phyloP scores from a whole-genome alignment of 2,113 vertebrate genomes.

The Corynorhinus townsendii region DNA sequence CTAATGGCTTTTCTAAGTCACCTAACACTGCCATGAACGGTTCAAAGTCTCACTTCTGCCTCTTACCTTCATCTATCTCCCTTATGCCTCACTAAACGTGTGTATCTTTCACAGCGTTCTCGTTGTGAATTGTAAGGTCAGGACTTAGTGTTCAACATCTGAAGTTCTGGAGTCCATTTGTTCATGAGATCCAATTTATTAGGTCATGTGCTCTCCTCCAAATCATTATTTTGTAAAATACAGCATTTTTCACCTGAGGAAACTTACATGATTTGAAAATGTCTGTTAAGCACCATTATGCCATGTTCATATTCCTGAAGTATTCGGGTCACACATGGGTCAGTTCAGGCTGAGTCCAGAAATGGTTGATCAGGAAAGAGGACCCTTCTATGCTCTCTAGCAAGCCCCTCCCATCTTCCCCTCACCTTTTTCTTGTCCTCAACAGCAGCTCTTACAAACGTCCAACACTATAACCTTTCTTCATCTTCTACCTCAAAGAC shows the following conservation, averaged over 20 bases:
- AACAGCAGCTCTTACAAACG: background rate
- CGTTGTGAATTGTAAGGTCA: background rate
- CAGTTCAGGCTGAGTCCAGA: background rate
- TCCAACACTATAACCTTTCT: background rate
- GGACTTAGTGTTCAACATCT: background rate
- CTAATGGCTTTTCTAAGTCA: background rate
- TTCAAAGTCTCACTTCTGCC: background rate
- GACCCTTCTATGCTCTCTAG: background rate
- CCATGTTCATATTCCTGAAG: background rate
- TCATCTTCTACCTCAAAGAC: background rate
- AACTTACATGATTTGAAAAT: background rate
- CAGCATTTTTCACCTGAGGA: background rate
- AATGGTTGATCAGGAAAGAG: rapidly evolving
- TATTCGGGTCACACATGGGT: rapidly evolving
- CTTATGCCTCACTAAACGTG: background rate
- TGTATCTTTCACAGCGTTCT: background rate
- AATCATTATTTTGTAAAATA: background rate
- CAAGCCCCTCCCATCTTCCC: background rate
- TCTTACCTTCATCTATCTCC: background rate
- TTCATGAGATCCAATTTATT: background rate
- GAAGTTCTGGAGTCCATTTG: background rate
- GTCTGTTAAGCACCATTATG: background rate
- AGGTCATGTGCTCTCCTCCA: background rate
- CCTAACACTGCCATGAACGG: background rate
- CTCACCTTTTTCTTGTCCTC: background rate